A percentile compares a stretch with the other conserved stretches of the same genome.
Conservation (phyloP, 92 coral and sea anemone species). For the Anthopleura xanthogrammica region DNA sequence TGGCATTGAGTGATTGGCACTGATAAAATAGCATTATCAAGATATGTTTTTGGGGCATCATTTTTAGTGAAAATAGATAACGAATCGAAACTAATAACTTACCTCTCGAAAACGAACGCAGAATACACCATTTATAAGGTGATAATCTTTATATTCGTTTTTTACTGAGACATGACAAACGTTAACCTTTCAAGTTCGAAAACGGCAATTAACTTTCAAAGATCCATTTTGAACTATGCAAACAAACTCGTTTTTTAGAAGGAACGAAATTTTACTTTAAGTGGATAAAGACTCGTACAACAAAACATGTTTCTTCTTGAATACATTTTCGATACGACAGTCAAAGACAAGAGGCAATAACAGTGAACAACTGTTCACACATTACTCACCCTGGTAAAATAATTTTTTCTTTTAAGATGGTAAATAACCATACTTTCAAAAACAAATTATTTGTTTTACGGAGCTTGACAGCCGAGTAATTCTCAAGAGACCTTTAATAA, state of each 20-base stretch:
- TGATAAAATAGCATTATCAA: too few species aligned
- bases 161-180: neutral
- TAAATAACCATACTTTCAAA: neutral
- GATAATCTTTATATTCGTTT: neutral
- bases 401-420: neutral
- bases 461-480: neutral
- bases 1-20: too few species aligned
- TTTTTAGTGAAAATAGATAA: neutral
- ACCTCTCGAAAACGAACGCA: too few species aligned
- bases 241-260: neutral
- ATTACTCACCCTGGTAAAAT: neutral
- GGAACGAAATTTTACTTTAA: neutral
- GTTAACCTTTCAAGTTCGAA: neutral
- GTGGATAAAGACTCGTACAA: neutral
- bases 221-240: neutral
- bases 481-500: neutral
- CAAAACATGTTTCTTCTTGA: neutral
- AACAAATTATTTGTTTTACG: neutral
- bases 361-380: neutral
- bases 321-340: neutral
- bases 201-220: neutral
- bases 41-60: neutral
- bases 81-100: too few species aligned
- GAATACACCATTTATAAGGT: neutral
- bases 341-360: neutral